A percentile compares a stretch with the other conserved stretches of the same genome.
Conservation (phyloP, 2,113 vertebrate genomes). For the Rhagologus leucostigma region DNA sequence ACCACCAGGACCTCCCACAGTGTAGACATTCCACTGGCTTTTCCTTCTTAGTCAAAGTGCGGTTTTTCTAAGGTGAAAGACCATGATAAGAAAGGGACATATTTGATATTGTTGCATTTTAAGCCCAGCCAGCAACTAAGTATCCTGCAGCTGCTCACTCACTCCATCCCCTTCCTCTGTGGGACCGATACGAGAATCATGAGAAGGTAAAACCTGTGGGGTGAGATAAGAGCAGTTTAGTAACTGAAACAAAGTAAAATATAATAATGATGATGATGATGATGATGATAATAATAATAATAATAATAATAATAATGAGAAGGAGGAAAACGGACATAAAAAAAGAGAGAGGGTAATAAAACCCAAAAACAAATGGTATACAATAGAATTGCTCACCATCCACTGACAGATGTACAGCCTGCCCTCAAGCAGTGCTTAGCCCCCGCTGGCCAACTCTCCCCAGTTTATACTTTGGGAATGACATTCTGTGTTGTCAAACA, state of each 20-base stretch:
- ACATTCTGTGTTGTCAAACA: neutral
- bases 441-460: neutral
- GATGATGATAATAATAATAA: neutral
- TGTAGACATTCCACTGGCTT: neutral
- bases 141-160: neutral
- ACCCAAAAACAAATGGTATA: too few relatives aligned
- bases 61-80: neutral
- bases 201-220: neutral
- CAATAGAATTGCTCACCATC: neutral
- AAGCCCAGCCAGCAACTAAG: neutral
- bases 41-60: neutral
- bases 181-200: neutral
- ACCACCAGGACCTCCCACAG: neutral
- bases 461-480: neutral
- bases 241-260: neutral
- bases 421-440: neutral
- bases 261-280: too few relatives aligned
- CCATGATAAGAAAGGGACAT: neutral
- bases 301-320: neutral
- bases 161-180: neutral
- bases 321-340: neutral
- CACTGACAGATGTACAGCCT: neutral
- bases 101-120: neutral
- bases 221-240: neutral
- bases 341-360: neutral